Conservation (phyloP, 37 sponge, comb jelly and placozoan genomes). For the Crambe crambe region DNA sequence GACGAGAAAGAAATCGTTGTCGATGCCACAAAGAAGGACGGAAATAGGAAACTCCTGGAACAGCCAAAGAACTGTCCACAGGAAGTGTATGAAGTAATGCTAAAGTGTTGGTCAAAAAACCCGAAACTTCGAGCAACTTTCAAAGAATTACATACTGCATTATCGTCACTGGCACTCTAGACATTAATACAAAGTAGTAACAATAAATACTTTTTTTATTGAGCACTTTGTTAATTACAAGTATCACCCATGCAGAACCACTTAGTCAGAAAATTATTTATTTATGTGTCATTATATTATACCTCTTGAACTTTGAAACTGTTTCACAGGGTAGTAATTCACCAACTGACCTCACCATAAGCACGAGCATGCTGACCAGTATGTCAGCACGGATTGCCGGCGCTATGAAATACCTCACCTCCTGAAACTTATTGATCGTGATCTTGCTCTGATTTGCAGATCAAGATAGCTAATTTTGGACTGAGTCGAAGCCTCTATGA, state of each 20-base stretch:
- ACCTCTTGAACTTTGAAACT: slow-evolving; percentile 10
- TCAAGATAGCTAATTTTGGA: slow-evolving; percentile 77
- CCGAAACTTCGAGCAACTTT: slow-evolving; percentile 44
- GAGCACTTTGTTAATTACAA: too few relatives aligned
- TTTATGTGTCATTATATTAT: not conserved
- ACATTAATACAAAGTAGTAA: not conserved
- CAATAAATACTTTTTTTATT: not conserved
- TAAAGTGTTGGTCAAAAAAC: slow-evolving; percentile 49
- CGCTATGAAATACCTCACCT: slow-evolving; percentile 79
- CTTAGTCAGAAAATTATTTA: not conserved
- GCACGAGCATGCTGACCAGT: slow-evolving; percentile 33
- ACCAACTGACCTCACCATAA: not conserved
- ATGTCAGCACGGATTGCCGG: slow-evolving; percentile 62
- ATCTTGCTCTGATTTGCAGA: slow-evolving; percentile 38
- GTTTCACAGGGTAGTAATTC: not conserved
- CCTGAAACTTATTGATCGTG: slow-evolving; percentile 57
- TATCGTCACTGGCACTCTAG: too few relatives aligned
- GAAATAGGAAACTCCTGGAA: slow-evolving; percentile 11
- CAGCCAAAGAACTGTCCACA: slow-evolving; percentile 35
- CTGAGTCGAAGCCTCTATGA: slow-evolving; percentile 74
- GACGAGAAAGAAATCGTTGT: slow-evolving; percentile 59
- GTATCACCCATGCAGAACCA: too few relatives aligned
- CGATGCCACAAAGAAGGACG: slow-evolving; percentile 34
- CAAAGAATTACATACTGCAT: slow-evolving; percentile 30
- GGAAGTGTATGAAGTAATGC: slow-evolving; percentile 61